A percentile compares a stretch with the other conserved stretches of the same genome.
Evolutionary conservation across 2,888 invertebrate genomes (phyloP).

Genomic region (Dynastes hyllus): DNA sequence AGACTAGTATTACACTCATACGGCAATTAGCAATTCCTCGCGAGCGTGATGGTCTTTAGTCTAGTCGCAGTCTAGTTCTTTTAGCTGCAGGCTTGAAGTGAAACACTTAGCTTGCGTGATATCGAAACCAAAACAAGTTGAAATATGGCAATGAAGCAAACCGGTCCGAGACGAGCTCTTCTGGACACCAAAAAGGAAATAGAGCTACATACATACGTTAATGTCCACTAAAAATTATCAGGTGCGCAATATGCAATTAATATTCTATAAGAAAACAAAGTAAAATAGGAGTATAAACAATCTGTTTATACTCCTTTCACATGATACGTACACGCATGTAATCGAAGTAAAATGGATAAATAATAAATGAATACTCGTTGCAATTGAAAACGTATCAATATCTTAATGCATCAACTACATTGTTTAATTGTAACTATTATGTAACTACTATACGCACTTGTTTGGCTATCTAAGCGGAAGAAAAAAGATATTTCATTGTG

Average conservation of each 20-base stretch:
- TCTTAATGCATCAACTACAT: too few species aligned
- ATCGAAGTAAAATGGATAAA: not conserved
- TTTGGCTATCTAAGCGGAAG: too few species aligned
- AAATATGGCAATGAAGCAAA: slow-evolving; percentile 44
- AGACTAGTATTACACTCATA: slow-evolving; percentile 27
- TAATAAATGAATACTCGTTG: not conserved
- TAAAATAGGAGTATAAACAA: not conserved
- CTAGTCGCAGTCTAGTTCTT: slow-evolving; percentile 58
- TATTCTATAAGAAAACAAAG: slow-evolving; percentile 15
- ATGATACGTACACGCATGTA: not conserved
- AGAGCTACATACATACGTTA: slow-evolving; percentile 44
- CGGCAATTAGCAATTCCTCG: slow-evolving; percentile 56
- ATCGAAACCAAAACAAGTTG: slow-evolving; percentile 30
- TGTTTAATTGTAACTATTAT: too few species aligned
- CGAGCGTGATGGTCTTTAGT: slow-evolving; percentile 50
- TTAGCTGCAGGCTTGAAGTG: slow-evolving; percentile 39
- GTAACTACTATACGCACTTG: too few species aligned
- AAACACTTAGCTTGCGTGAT: slow-evolving; percentile 50
- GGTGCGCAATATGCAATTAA: slow-evolving; percentile 3
- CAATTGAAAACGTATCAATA: too few species aligned
- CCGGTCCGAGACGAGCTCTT: slow-evolving; percentile 44
- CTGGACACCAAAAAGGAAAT: slow-evolving; percentile 55
- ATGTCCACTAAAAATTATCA: slow-evolving; percentile 30
- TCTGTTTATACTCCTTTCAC: not conserved
- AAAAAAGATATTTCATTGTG: too few species aligned